phyloP scores from a whole-genome alignment of 2,113 vertebrate genomes.

The Poecilia latipinna region DNA sequence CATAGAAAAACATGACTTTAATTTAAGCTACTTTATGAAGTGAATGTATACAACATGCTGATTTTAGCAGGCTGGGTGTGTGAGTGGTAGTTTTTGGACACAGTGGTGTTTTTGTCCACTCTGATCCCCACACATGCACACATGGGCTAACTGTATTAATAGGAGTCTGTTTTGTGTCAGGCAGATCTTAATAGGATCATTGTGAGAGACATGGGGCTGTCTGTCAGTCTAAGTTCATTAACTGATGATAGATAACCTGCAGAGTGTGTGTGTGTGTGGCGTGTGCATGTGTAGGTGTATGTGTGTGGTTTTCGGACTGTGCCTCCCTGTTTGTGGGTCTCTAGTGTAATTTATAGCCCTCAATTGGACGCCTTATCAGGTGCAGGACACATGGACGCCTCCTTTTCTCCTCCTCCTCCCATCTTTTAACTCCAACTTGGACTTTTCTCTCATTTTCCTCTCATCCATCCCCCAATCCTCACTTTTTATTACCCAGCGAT shows the following conservation, averaged over 20 bases:
- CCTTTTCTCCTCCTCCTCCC: conserved; percentile 60
- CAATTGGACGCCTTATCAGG: conserved; percentile 76
- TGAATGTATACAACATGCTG: neutral
- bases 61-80: neutral
- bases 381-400: conserved; percentile 76
- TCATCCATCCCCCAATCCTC: conserved; percentile 22
- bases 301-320: conserved; percentile 35
- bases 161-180: conserved; percentile 93
- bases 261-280: conserved; percentile 18
- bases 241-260: conserved; percentile 85
- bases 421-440: conserved; percentile 57
- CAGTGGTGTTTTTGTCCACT: conserved; percentile 55
- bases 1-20: neutral
- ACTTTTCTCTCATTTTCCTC: conserved; percentile 42
- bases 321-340: conserved; percentile 52
- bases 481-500: conserved; percentile 31
- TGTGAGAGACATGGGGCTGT: conserved; percentile 91
- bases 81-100: conserved; percentile 13
- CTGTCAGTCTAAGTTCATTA: conserved; percentile 98
- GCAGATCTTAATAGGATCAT: conserved; percentile 93
- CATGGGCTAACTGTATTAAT: conserved; percentile 87
- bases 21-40: neutral
- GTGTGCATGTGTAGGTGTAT: conserved; percentile 8
- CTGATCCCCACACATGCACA: conserved; percentile 29
- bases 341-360: conserved; percentile 73